A percentile compares a stretch with the other conserved stretches of the same genome.
phyloP scores from a whole-genome alignment of 2,113 vertebrate genomes.

The Ophthalmolycus amberensis region DNA sequence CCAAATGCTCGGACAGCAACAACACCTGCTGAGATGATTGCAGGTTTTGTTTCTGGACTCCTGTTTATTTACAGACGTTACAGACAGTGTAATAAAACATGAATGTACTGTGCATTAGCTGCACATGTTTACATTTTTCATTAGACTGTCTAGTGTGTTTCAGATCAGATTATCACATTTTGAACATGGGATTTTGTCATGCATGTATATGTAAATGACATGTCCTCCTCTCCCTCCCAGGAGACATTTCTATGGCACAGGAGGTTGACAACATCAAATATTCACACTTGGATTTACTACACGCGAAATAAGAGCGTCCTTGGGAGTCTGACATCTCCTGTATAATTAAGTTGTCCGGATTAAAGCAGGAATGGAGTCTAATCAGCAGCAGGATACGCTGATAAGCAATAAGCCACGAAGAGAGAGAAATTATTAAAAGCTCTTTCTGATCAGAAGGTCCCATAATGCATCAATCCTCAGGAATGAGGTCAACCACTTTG shows the following conservation, averaged over 20 bases:
- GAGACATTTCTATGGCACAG: conserved; percentile 39
- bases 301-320: conserved; percentile 52
- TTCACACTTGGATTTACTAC: conserved; percentile 63
- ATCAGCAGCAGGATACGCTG: conserved; percentile 72
- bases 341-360: conserved; percentile 80
- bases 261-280: conserved; percentile 68
- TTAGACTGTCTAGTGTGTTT: background rate
- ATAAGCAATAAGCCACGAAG: conserved; percentile 77
- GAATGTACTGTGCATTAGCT: background rate
- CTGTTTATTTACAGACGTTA: conserved; percentile 5
- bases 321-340: conserved; percentile 75
- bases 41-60: conserved; percentile 19
- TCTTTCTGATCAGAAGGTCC: conserved; percentile 65
- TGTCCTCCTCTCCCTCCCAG: conserved; percentile 32
- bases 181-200: conserved; percentile 26
- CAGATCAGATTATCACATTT: conserved; percentile 4
- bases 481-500: conserved; percentile 70
- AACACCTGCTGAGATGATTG: conserved; percentile 46
- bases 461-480: conserved; percentile 55
- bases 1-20: conserved; percentile 26
- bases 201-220: conserved; percentile 39
- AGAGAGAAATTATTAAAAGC: conserved; percentile 70
- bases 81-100: background rate
- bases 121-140: background rate
- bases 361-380: conserved; percentile 73